Conservation (phyloP, 1,140 invertebrate species). For the Macrotrachela quadricornifera region DNA sequence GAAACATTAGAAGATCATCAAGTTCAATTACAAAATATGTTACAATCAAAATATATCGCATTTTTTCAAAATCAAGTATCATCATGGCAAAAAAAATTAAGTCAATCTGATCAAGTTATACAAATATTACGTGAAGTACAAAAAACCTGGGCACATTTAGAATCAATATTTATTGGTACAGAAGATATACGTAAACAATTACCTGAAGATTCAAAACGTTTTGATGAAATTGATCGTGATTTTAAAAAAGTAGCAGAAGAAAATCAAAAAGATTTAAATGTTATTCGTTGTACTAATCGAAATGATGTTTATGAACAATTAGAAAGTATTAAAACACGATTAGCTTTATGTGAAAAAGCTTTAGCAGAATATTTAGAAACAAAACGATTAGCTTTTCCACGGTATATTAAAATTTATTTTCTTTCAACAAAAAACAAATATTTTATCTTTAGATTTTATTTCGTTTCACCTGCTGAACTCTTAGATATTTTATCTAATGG, state of each 20-base stretch:
- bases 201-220: not conserved
- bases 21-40: not conserved
- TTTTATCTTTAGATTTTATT: not conserved
- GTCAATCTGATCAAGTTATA: not conserved
- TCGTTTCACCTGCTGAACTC: not conserved
- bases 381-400: conserved; percentile 28
- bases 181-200: not conserved
- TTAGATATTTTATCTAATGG: not conserved
- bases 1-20: not conserved
- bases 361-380: conserved; percentile 30
- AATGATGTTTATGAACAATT: not conserved
- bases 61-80: not conserved
- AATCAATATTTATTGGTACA: conserved; percentile 60
- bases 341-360: not conserved
- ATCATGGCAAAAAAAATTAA: not conserved
- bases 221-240: not conserved
- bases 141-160: conserved; percentile 79
- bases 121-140: conserved; percentile 41
- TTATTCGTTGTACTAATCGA: not conserved
- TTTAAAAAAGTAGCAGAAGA: not conserved
- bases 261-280: not conserved
- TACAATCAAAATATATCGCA: not conserved
- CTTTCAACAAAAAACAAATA: not conserved
- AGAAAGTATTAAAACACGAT: not conserved
- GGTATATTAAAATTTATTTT: conserved; percentile 12